Conservation (phyloP, 2,797 vertebrate species). For the Caiman crocodilus region DNA sequence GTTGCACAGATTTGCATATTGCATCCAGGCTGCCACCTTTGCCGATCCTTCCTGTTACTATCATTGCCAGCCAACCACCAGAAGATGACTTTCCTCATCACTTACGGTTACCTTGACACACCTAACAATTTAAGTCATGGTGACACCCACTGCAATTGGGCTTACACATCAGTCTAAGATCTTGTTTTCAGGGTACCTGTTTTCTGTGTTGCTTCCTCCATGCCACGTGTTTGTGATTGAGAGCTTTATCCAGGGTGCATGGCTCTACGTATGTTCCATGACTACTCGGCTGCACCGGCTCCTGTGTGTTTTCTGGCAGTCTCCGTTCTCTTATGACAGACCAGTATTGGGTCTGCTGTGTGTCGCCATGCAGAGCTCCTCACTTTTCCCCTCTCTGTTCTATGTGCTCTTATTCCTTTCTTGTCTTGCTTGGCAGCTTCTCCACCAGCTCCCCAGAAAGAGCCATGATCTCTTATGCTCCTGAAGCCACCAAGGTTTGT, state of each 20-base stretch:
- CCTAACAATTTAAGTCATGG: not conserved
- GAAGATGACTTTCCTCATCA: conserved; percentile 12
- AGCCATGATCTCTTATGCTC: fast-evolving
- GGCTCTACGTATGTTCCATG: fast-evolving
- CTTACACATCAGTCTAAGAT: not conserved
- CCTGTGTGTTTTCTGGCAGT: not conserved
- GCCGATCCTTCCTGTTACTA: not conserved
- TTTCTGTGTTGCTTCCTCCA: not conserved
- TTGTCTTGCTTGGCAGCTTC: not conserved
- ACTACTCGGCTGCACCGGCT: not conserved
- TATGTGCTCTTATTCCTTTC: not conserved
- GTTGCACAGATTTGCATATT: not conserved
- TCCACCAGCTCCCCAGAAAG: not conserved
- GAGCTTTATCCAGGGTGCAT: not conserved
- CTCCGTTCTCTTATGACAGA: not conserved
- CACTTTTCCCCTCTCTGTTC: not conserved
- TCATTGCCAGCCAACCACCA: not conserved
- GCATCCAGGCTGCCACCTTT: conserved; percentile 12
- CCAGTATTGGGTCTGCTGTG: not conserved
- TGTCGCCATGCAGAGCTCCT: not conserved
- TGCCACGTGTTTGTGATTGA: not conserved
- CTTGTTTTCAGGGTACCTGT: not conserved
- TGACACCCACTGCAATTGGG: fast-evolving
- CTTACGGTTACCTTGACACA: not conserved
- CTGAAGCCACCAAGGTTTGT: not conserved